Evolutionary conservation across 2,888 invertebrate genomes (phyloP).

Genomic region (Conus canariensis): DNA sequence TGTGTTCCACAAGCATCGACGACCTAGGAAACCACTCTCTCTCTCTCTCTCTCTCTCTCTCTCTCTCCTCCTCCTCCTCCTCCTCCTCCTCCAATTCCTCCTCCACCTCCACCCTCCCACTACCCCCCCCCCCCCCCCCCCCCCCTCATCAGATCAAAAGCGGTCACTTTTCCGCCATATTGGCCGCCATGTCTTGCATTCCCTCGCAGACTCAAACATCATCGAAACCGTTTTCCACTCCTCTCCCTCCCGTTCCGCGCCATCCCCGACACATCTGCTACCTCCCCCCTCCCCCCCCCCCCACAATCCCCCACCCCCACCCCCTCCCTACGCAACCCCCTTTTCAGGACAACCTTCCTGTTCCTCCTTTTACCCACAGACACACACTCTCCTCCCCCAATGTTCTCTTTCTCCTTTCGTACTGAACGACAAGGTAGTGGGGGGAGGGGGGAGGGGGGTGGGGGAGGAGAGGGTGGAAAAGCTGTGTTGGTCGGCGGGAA

Average conservation of each 20-base stretch:
- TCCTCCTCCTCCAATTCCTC: background rate
- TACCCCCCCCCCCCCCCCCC: background rate
- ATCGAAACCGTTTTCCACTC: background rate
- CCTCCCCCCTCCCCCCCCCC: background rate
- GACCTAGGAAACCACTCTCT: background rate
- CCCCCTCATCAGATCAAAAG: too few relatives aligned
- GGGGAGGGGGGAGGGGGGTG: background rate
- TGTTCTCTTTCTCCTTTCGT: background rate
- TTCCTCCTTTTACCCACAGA: background rate
- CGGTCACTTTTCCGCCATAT: background rate
- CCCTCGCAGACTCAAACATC: background rate
- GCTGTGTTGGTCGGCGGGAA: too few relatives aligned
- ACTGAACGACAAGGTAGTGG: background rate
- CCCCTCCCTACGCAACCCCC: background rate
- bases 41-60: constrained; percentile 23
- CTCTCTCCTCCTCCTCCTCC: constrained; percentile 26
- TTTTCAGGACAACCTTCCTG: background rate
- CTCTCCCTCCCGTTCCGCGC: background rate
- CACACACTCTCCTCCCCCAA: background rate
- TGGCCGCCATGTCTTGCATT: background rate
- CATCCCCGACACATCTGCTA: background rate
- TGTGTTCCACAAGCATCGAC: too few relatives aligned
- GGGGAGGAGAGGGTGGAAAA: background rate
- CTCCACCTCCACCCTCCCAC: background rate
- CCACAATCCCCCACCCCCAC: background rate